Conservation (phyloP, 2,888 invertebrate genomes). For the Phortica okadai region DNA sequence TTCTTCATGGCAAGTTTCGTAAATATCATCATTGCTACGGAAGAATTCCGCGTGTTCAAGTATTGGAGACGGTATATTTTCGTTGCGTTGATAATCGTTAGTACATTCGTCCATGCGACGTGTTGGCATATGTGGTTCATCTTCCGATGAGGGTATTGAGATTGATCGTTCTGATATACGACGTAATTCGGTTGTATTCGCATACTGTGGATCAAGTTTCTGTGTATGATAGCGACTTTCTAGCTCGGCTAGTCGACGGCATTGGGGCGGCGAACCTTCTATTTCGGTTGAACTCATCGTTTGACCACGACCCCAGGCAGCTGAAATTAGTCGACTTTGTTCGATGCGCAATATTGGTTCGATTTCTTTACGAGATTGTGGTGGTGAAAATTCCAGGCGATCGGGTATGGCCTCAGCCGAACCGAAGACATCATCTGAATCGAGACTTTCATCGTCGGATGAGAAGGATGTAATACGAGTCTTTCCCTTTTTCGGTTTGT, state of each 20-base stretch:
- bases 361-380: conserved; percentile 85
- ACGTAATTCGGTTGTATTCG: conserved; percentile 82
- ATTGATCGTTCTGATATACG: conserved; percentile 86
- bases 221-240: conserved; percentile 83
- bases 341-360: conserved; percentile 85
- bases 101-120: conserved; percentile 79
- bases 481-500: conserved; percentile 82
- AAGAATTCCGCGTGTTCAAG: conserved; percentile 80
- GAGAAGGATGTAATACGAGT: conserved; percentile 86
- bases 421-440: conserved; percentile 87
- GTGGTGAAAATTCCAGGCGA: conserved; percentile 85
- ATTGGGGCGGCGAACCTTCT: conserved; percentile 86
- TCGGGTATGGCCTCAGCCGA: conserved; percentile 85
- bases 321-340: conserved; percentile 83
- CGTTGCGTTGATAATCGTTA: conserved; percentile 80
- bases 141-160: conserved; percentile 86
- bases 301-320: conserved; percentile 83
- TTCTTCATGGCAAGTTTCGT: conserved; percentile 72
- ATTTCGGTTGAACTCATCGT: conserved; percentile 88
- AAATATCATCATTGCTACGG: conserved; percentile 79
- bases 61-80: conserved; percentile 82
- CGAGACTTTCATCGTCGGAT: conserved; percentile 86
- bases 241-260: conserved; percentile 81
- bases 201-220: conserved; percentile 81
- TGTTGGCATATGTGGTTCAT: conserved; percentile 81